These are phyloP conservation scores for Progne subis DNA, from an alignment of 2,113 vertebrate species.

Conservation along the genomic window DNA sequence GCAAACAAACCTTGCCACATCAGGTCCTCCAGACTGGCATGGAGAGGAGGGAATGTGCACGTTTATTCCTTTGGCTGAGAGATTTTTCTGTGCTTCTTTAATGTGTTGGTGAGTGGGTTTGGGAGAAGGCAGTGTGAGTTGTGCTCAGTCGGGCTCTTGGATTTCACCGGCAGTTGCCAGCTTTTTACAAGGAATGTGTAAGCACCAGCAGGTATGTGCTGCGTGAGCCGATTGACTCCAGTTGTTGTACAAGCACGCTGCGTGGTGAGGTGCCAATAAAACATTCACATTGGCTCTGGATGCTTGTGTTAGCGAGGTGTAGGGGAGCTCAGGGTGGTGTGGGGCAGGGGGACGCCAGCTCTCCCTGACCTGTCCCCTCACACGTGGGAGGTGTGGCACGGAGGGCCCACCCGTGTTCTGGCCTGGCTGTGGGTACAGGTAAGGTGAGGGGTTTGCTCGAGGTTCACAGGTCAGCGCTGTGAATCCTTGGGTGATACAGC, in stretches of 20 bases:
- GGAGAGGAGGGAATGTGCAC: neutral
- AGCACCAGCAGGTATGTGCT: conserved; percentile 18
- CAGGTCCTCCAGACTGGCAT: neutral
- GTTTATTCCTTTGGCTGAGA: neutral
- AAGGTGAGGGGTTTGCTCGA: neutral
- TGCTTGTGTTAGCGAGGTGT: neutral
- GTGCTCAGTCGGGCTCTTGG: neutral
- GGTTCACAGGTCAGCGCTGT: rapidly evolving
- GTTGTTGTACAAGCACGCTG: neutral
- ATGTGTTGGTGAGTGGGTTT: neutral
- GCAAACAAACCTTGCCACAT: conserved; percentile 30
- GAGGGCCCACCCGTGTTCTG: neutral
- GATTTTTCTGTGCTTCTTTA: neutral
- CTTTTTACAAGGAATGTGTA: neutral
- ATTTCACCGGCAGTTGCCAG: neutral
- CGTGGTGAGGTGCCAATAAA: neutral
- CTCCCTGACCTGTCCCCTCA: neutral
- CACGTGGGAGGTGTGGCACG: rapidly evolving
- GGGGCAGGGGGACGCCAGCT: neutral
- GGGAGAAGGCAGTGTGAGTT: neutral
- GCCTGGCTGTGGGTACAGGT: neutral
- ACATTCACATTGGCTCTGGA: neutral
- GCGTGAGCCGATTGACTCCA: neutral
- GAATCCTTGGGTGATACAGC: neutral
- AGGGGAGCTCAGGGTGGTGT: neutral